A percentile compares a stretch with the other conserved stretches of the same genome.
These are phyloP conservation scores for Acrocephalus kingi DNA, from an alignment of 2,113 vertebrate genomes.

Conservation along the genomic window DNA sequence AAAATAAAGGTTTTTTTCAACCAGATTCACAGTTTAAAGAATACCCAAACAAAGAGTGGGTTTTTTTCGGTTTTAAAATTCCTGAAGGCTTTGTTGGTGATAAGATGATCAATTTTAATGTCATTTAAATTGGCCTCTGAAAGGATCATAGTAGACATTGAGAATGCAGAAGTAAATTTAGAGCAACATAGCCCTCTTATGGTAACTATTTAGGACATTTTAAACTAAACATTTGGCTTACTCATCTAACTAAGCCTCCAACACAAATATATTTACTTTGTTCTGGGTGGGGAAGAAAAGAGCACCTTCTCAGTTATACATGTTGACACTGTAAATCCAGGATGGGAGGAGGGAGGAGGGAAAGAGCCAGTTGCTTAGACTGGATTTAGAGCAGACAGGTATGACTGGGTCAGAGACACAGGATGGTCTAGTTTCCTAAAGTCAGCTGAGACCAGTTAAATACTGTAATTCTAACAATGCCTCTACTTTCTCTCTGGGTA, in stretches of 20 bases:
- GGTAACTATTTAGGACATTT: neutral
- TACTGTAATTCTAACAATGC: constrained; percentile 28
- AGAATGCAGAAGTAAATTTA: neutral
- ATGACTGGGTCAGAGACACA: constrained; percentile 39
- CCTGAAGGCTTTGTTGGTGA: neutral
- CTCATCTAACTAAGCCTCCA: neutral
- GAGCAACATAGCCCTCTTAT: neutral
- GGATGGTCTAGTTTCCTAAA: constrained; percentile 34
- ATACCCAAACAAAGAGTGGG: neutral
- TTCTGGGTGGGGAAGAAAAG: neutral
- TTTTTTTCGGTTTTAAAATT: neutral
- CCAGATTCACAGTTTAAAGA: neutral
- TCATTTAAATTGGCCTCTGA: neutral
- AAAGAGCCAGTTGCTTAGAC: neutral
- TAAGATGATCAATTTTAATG: neutral
- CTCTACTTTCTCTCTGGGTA: constrained; percentile 58
- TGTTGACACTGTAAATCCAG: constrained; percentile 20
- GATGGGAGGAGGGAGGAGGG: neutral
- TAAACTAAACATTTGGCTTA: neutral
- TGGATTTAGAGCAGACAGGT: constrained; percentile 36
- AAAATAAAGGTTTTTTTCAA: neutral
- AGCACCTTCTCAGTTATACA: neutral
- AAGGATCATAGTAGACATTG: neutral
- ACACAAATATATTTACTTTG: neutral
- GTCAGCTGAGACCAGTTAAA: constrained; percentile 66